These are phyloP conservation scores for Lepilemur ruficaudatus DNA, from an alignment of 2,797 vertebrate genomes.

Conservation along the genomic window DNA sequence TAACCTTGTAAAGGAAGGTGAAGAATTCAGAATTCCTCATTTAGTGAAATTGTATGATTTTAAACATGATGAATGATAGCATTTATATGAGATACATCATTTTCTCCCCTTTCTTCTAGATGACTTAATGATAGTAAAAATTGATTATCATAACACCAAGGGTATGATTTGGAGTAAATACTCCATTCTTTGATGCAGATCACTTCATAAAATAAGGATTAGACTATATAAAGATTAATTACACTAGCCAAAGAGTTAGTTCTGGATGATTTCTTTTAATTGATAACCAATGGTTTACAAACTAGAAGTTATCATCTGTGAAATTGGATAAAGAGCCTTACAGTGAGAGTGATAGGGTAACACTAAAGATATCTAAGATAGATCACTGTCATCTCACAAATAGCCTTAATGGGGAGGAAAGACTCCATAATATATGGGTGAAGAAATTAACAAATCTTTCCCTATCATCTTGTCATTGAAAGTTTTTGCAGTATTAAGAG, in stretches of 20 bases:
- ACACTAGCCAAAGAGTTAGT: constrained; percentile 42
- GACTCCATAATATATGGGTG: background rate
- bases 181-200: constrained; percentile 19
- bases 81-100: constrained; percentile 36
- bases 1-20: constrained; percentile 37
- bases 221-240: constrained; percentile 58
- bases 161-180: constrained; percentile 44
- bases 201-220: constrained; percentile 35
- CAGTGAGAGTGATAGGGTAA: constrained; percentile 1
- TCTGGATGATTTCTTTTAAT: constrained; percentile 58
- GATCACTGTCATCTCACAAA: background rate
- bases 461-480: background rate
- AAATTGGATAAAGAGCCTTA: constrained; percentile 51
- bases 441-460: background rate
- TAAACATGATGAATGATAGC: constrained; percentile 16
- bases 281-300: constrained; percentile 62
- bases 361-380: background rate
- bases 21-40: constrained; percentile 31
- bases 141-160: background rate
- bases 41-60: constrained; percentile 1
- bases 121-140: constrained; percentile 48
- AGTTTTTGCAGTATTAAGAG: background rate
- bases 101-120: constrained; percentile 6
- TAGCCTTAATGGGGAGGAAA: background rate
- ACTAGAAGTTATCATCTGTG: constrained; percentile 55